Evolutionary conservation across 2,113 vertebrate genomes (phyloP), one percentile per base, ranked within the genome.

Genomic region (Podilymbus podiceps): DNA sequence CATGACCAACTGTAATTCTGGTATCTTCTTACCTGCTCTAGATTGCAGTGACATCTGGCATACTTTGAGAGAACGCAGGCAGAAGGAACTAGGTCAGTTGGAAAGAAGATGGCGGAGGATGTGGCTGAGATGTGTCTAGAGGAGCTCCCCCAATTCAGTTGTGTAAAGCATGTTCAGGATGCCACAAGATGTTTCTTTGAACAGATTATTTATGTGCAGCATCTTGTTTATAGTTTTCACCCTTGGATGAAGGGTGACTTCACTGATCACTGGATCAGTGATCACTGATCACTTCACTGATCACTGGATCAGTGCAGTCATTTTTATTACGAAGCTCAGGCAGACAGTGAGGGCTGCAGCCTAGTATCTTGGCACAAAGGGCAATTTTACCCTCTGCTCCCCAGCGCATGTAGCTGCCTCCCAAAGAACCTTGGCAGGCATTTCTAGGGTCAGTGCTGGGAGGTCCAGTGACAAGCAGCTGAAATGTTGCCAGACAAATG

Each of bases 401-500:
- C 27, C 30, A 3, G 21, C 7, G 1, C 46, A 17, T 0, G 0
- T 0, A 4, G 4, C 67, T 47, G 58, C 67, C 63, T 91, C 67
- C 53, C 59, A 3, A 16, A 4, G 38, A 68, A 19, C 9, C 19
- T 2, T 1, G 38, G n/a, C 85, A 76, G 58, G 46, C 52, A 74
- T 27, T 62, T 5, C 49, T 42, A 78, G 44, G 35, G 20, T 64
- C 20, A 3, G 38, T 6, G 33, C 75, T 78, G 76, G 56, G 35
- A 86, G 49, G 28, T 52, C 38, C 11, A 17, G 14, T n/a, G 72
- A 49, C 3, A 1, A 53, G 38, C 58, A 68, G 13, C 50, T 23
- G 47, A 79, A 59, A 58, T 14, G 44, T 3, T 83, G 80, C 62
- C 67, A 83, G 44, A 38, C 27, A 50, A 28, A 62, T 13, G 44